A percentile compares a stretch with the other conserved stretches of the same genome.
Evolutionary conservation across 1,140 invertebrate genomes (phyloP).

Genomic region (Apis mellifera): DNA sequence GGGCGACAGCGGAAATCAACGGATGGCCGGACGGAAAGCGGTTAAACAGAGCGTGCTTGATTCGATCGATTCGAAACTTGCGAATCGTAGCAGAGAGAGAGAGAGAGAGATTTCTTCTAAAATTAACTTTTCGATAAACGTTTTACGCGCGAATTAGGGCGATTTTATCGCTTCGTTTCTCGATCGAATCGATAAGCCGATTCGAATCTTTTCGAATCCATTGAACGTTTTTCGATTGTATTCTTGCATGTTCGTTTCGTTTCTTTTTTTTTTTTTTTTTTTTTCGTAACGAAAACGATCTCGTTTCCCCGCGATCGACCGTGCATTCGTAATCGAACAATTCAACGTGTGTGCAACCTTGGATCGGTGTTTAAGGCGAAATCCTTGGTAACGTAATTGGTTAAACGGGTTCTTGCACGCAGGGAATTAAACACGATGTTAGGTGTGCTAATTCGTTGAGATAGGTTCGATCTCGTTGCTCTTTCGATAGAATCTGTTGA

Average conservation of each 20-base stretch:
- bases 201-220: constrained; percentile 33
- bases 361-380: constrained; percentile 10
- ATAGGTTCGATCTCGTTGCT: too few species aligned
- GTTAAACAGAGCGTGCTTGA: constrained; percentile 64
- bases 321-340: neutral
- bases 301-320: too few species aligned
- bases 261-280: too few species aligned
- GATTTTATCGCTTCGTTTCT: constrained; percentile 35
- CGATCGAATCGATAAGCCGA: constrained; percentile 23
- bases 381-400: constrained; percentile 29
- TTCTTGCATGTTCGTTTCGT: too few species aligned
- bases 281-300: neutral
- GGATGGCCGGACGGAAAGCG: constrained; percentile 58
- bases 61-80: constrained; percentile 22
- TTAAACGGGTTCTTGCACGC: constrained; percentile 2
- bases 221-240: too few species aligned
- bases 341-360: constrained; percentile 12
- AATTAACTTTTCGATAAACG: too few species aligned
- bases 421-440: neutral
- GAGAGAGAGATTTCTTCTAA: too few species aligned
- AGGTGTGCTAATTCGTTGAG: neutral
- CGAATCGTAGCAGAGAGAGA: too few species aligned
- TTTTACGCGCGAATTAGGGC: neutral
- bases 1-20: constrained; percentile 59
- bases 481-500: too few species aligned